A percentile compares a stretch with the other conserved stretches of the same genome.
Conservation (phyloP, 2,113 vertebrate species). For the human (Homo sapiens) region DNA sequence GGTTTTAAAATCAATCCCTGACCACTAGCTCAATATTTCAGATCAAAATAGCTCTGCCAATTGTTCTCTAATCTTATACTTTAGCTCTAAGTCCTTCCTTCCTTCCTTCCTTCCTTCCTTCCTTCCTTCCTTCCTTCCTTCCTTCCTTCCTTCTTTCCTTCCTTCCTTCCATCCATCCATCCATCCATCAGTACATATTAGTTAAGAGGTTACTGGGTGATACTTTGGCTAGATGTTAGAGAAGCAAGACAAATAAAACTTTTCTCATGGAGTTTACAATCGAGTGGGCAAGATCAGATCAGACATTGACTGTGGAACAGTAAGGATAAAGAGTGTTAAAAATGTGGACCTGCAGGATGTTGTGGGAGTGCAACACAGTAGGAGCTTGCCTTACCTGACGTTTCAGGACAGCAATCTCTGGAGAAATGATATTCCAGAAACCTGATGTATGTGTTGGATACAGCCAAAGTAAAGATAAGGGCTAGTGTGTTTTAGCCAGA, state of each 20-base stretch:
- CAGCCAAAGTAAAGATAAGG: background rate
- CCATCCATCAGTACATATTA: background rate
- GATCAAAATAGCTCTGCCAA: background rate
- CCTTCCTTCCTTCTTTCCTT: background rate
- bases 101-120: no score
- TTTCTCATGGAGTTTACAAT: background rate
- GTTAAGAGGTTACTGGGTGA: background rate
- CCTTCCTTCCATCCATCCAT: background rate
- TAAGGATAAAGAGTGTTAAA: background rate
- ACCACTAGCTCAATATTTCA: background rate
- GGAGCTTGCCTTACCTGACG: background rate
- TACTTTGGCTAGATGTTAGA: background rate
- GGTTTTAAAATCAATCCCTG: background rate
- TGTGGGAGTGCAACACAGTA: accelerated
- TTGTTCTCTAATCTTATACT: background rate
- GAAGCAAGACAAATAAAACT: background rate
- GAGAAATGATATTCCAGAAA: no score
- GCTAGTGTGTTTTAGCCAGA: background rate
- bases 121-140: background rate
- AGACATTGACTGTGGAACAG: accelerated
- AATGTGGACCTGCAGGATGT: background rate
- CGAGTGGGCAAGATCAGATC: background rate
- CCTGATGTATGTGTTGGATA: no score
- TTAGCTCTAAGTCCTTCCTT: background rate
- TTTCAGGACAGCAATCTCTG: background rate